Base-by-base conservation (phyloP, 2,113 vertebrate species). In the Entomyzon cyanotis region DNA sequence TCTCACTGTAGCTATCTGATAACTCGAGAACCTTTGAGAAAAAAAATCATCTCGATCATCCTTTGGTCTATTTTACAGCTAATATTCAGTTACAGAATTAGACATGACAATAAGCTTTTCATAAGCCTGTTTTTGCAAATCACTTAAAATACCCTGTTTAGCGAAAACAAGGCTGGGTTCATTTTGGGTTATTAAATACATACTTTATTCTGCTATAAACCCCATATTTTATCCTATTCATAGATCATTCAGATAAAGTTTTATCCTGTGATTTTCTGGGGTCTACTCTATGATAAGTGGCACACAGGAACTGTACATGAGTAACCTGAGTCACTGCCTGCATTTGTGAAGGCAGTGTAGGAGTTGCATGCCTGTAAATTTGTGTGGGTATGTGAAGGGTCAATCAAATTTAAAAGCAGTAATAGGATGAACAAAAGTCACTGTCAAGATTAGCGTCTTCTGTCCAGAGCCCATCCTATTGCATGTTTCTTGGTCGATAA, bases 31-130 rank as follows among this genome's bases (percentile, higher is more conserved):
- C 47, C 89, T 93, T 94, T 91, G 82, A 94, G 70, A 80, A 89
- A 94, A 94, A 88, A 96, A 88, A 92, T 60, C 5, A 20, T 90
- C 28, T 93, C 8, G 64, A 41, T 70, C 74, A 63, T 96, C 89
- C 83, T 94, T 92, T 91, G 87, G 87, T 81, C 65, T 71, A 31
- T 94, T 94, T 93, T 93, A 60, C 74, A 80, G 59, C 81, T 91
- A 94, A 91, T 96, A 96, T 33, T 92, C 93, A 94, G 93, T 91
- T 95, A 86, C 93, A 33, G 94, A 93, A 64, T 88, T 92, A 94
- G 76, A 75, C 41, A 20, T 94, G 83, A 91, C 82, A 92, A 74
- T 93, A 74, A 83, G 52, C 52, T 94, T 91, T 94, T 90, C 77
- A 52, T 49, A 84, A 68, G 76, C 65, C 87, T 79, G 59, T 69